phyloP scores from a whole-genome alignment of 2,113 vertebrate species.

The Phycodurus eques region DNA sequence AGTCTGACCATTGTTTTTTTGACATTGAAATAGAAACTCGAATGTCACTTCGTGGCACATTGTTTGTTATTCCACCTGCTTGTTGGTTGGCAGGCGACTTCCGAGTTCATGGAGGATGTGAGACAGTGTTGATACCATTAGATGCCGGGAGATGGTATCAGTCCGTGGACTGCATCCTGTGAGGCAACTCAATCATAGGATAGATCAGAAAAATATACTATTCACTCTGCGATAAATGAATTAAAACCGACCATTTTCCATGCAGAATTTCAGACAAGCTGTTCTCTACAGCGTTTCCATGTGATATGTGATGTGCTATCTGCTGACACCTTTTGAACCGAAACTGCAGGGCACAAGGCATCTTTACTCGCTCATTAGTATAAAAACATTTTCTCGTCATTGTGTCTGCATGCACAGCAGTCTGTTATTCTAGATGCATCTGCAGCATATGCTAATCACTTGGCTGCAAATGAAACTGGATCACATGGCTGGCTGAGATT shows the following conservation, averaged over 20 bases:
- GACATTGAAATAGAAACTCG: no score
- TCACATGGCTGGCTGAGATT: constrained; percentile 1
- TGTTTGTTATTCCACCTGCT: no score
- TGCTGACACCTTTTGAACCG: constrained; percentile 13
- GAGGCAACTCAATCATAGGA: neutral
- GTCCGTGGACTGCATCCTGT: neutral
- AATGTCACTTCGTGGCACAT: no score
- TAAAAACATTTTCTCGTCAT: constrained; percentile 17
- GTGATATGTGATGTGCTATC: constrained; percentile 14
- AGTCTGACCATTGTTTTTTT: no score
- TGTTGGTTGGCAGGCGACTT: neutral
- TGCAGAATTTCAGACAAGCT: constrained; percentile 19
- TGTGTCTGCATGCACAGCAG: constrained; percentile 17
- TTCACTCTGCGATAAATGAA: neutral
- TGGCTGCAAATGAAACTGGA: constrained; percentile 24
- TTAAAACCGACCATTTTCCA: constrained; percentile 14
- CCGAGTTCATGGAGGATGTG: neutral
- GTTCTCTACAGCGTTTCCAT: constrained; percentile 24
- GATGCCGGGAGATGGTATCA: neutral
- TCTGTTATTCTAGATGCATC: constrained; percentile 37
- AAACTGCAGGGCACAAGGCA: constrained; percentile 29
- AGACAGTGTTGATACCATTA: neutral
- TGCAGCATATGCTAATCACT: constrained; percentile 31
- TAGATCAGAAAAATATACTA: neutral
- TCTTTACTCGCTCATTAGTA: constrained; percentile 24